Base-by-base conservation (phyloP, 2,113 vertebrate genomes). In the Ia io region DNA sequence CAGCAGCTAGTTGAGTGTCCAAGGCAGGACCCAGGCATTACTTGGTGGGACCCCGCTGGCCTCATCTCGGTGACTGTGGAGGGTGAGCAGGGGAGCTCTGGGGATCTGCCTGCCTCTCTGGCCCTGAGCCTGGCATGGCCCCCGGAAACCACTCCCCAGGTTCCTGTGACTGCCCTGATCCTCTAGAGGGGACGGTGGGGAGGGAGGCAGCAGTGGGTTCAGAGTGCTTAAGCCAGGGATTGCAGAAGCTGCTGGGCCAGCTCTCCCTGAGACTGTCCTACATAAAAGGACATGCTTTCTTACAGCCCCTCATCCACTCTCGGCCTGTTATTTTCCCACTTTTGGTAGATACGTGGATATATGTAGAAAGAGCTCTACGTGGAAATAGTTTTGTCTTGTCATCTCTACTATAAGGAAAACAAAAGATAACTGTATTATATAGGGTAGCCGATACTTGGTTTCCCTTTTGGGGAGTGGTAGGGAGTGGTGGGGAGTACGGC, bases 141-240 rank as follows among this genome's bases (percentile, higher is more conserved):
- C 3, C 32, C 4, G 20, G 10, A 30, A n/a, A 56, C 22, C 0
- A 0, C 37, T 56, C 30, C n/a, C 61, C 10, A 1, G n/a, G 63
- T 3, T 20, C 40, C 65, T 25, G 12, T 0, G 6, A 25, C 5
- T 25, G n/a, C 35, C 13, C 3, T 11, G 10, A 44, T 10, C 6
- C 3, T 40, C 2, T 11, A 0, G 37, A 4, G 30, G 53, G 9
- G 53, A 28, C 7, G 17, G 56, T 12, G 16, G 42, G 77, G 37
- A 30, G n/a, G 40, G 32, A 30, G n/a, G 47, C 74, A 4, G 59
- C 9, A 3, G 14, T 2, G 35, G 35, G 71, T 65, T 16, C 47
- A 7, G 32, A n/a, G 12, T 59, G 49, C 35, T 67, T 49, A 65
- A 13, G 37, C 14, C 3, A 37, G 2, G 51, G 32, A 51, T 2